Evolutionary conservation across 1,140 invertebrate species (phyloP), one percentile per base, ranked within the genome.

Genomic region (Cydia pomonella): DNA sequence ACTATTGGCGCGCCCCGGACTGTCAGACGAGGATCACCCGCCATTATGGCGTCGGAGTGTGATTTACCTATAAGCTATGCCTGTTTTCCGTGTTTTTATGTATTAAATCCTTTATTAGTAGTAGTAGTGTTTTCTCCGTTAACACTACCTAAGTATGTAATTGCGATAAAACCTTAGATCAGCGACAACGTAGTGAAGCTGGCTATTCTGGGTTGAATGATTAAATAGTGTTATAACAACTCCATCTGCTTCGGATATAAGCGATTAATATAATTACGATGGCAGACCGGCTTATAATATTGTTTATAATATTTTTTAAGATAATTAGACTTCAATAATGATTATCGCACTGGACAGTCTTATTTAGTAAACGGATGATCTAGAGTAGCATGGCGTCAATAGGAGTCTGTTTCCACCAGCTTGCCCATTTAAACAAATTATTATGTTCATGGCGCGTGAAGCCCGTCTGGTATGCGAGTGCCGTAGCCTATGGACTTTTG

Each of bases 161-260:
- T n/a, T n/a, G n/a, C n/a, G 2, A 59, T n/a, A 10, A 59, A 59
- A 38, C 33, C 53, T 59, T 23, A 59, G 50, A 59, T 59, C 18
- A 3, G 21, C 10, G 53, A 59, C 53, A 59, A 59, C 3, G 18
- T 59, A 21, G 21, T 10, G 21, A 59, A 23, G 16, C 18, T 21
- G 6, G 6, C n/a, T 23, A 59, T 10, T 59, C 53, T 59, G 5
- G 2, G n/a, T 59, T 10, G 9, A 59, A 59, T 59, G 53, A 21
- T 59, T 59, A 21, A 59, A 59, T 59, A 59, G 7, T 59, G 18
- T 59, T 59, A 59, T 59, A 59, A 59, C 53, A 2, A 23, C 53
- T 59, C 53, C 53, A 59, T 59, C 53, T 59, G 53, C 53, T 59
- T 59, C 53, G 53, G 53, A 59, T 59, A 59, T 59, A 21, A 59